A percentile compares a stretch with the other conserved stretches of the same genome.
Evolutionary conservation across 2,113 vertebrate genomes (phyloP).

Genomic region (Brachirus orientalis): DNA sequence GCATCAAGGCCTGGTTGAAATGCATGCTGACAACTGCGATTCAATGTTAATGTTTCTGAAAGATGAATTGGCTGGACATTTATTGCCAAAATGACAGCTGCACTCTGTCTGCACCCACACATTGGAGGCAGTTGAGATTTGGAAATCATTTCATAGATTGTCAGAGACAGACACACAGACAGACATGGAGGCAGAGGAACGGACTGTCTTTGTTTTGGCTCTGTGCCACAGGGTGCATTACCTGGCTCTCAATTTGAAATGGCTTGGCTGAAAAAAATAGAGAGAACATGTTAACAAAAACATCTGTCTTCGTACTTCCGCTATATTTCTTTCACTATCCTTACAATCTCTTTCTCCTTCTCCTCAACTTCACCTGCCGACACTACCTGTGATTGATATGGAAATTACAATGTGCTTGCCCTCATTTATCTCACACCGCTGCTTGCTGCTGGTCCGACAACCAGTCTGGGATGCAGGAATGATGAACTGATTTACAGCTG

Average conservation of each 20-base stretch:
- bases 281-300: conserved; percentile 25
- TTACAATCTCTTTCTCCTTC: conserved; percentile 13
- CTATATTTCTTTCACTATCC: conserved; percentile 6
- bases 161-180: conserved; percentile 12
- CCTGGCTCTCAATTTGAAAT: conserved; percentile 19
- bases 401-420: conserved; percentile 65
- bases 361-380: conserved; percentile 47
- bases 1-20: conserved; percentile 41
- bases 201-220: conserved; percentile 35
- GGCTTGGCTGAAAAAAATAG: conserved; percentile 33
- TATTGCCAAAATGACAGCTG: conserved; percentile 70
- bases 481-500: conserved; percentile 63
- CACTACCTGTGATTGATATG: conserved; percentile 68
- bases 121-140: conserved; percentile 22
- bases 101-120: conserved; percentile 51
- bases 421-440: conserved; percentile 63
- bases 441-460: conserved; percentile 61
- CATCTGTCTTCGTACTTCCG: conserved; percentile 31
- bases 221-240: conserved; percentile 45
- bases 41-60: conserved; percentile 53
- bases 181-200: background rate
- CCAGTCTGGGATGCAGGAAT: conserved; percentile 66
- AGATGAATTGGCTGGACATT: conserved; percentile 60
- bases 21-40: conserved; percentile 56
- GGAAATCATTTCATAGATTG: conserved; percentile 30